Conservation (phyloP, 2,888 invertebrate species). For the Polydrusus tereticollis region DNA sequence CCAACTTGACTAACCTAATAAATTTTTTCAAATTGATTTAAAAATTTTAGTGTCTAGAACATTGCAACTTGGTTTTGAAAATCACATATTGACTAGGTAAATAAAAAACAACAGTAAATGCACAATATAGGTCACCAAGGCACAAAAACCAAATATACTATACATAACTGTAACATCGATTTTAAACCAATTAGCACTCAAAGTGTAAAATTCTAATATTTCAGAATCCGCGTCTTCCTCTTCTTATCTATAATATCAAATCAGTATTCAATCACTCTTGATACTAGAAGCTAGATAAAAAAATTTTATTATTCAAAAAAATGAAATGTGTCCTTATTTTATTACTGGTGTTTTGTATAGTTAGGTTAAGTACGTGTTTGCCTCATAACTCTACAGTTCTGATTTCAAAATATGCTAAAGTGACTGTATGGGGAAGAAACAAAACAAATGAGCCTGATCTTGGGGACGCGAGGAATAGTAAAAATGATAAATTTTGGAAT, state of each 20-base stretch:
- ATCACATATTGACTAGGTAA: conserved; percentile 35
- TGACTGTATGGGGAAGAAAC: conserved; percentile 61
- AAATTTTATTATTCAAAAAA: conserved; percentile 32
- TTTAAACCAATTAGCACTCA: conserved; percentile 61
- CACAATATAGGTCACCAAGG: conserved; percentile 45
- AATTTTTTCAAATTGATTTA: conserved; percentile 28
- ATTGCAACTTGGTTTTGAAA: conserved; percentile 22
- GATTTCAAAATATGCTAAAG: conserved; percentile 64
- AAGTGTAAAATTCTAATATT: conserved; percentile 58
- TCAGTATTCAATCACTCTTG: conserved; percentile 32
- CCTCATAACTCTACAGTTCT: conserved; percentile 53
- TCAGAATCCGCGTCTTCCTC: conserved; percentile 36
- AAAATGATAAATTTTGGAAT: conserved; percentile 60
- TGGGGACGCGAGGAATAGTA: conserved; percentile 57
- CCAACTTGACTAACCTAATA: conserved; percentile 28
- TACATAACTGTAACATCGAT: conserved; percentile 62
- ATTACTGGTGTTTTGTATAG: conserved; percentile 36
- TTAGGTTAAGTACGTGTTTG: conserved; percentile 52
- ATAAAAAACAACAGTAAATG: conserved; percentile 44
- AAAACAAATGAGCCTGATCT: conserved; percentile 38
- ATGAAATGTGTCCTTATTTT: conserved; percentile 35
- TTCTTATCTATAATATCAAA: conserved; percentile 37
- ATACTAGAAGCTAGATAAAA: conserved; percentile 1
- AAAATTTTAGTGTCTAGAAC: conserved; percentile 5
- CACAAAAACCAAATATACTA: conserved; percentile 49